Base-by-base conservation (phyloP, 1,140 invertebrate genomes). In the Ceratoteleas bidentatus region DNA sequence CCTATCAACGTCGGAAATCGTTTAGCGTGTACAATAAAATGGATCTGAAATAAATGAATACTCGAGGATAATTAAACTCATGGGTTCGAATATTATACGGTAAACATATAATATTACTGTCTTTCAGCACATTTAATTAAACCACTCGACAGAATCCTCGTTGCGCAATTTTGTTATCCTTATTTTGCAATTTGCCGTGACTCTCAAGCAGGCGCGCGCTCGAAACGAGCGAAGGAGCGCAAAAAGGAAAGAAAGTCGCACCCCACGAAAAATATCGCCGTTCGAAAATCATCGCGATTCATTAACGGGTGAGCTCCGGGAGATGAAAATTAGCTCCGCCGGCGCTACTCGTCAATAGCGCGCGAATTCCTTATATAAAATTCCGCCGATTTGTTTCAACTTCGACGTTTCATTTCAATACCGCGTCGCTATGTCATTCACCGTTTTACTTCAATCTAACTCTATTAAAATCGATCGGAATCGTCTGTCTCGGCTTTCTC, bases 401-500 rank as follows among this genome's bases (percentile, higher is more conserved):
- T 64, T 62, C 64, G 64, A 64, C 66, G 53, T 72, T 70, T 65
- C 58, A 78, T 65, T 78, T 77, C 74, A 70, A 57, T 68, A 57
- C 65, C 43, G 8, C 43, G 38, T 45, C 34, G 36, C 15, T 32
- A n/a, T 15, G 16, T 50, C 38, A 60, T 64, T 69, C 58, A 34
- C 53, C 34, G 58, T 72, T 66, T 72, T 68, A 50, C 66, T 65
- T 72, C 60, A 64, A 72, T 78, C 70, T 65, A 72, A 78, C 53
- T 72, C 47, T 64, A 78, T 78, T 70, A 78, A 78, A 70, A 72
- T 78, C 65, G 74, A 77, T 77, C 53, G 13, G 11, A 77, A 62
- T 76, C 73, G 57, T 61, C 32, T 52, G 15, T 50, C 56, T 61
- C 62, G 56, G 38, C 56, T 70, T 69, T 69, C 52, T 33, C 50